These are phyloP conservation scores for Oscheius onirici DNA, from an alignment of 2,888 invertebrate species.

Conservation along the genomic window DNA sequence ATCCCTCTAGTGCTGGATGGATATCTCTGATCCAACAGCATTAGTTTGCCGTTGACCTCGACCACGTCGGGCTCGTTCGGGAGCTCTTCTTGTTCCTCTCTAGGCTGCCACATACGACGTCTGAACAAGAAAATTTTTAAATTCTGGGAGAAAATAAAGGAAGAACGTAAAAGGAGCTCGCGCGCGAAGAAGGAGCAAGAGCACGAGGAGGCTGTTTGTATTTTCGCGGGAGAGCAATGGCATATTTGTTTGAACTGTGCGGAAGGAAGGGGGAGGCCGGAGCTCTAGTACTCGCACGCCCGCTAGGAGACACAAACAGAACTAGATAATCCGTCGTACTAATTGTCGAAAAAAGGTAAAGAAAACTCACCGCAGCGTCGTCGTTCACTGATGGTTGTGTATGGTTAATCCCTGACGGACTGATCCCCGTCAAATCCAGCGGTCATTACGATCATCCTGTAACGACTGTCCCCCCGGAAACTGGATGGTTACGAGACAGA, in stretches of 20 bases:
- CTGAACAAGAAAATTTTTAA: neutral
- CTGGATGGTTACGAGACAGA: too few relatives aligned
- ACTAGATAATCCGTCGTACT: neutral
- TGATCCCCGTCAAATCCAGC: constrained; percentile 12
- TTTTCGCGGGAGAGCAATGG: constrained; percentile 29
- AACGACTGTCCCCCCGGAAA: too few relatives aligned
- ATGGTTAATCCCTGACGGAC: neutral
- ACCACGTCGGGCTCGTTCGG: constrained; percentile 18
- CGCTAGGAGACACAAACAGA: neutral
- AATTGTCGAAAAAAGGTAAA: neutral
- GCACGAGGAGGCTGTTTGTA: constrained; percentile 21
- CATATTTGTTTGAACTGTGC: constrained; percentile 30
- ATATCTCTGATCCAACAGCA: constrained; percentile 56
- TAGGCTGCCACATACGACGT: constrained; percentile 8
- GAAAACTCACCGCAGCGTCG: constrained; percentile 11
- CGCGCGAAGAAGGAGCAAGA: neutral
- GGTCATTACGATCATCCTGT: constrained; percentile 6
- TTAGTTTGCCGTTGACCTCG: constrained; percentile 46
- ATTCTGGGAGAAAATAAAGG: neutral
- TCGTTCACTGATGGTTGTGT: constrained; percentile 1
- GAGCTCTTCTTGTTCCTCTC: constrained; percentile 13
- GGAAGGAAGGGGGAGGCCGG: neutral
- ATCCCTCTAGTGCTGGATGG: constrained; percentile 55
- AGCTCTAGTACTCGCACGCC: constrained; percentile 22
- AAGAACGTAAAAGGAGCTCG: neutral